These are phyloP conservation scores for Centruroides vittatus DNA, from an alignment of 1,140 invertebrate species.

Conservation along the genomic window DNA sequence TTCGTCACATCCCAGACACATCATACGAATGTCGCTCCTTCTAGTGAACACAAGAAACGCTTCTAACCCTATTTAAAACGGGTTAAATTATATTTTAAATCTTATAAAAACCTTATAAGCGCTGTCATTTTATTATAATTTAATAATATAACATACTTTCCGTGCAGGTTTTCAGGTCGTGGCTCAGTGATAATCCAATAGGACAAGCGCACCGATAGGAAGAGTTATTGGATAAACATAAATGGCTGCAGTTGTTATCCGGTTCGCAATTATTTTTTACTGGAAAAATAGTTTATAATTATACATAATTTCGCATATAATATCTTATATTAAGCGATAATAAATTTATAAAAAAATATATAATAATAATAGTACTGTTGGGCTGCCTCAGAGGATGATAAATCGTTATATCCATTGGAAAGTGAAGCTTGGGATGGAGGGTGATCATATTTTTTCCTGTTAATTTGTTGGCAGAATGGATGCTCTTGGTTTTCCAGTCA, in stretches of 20 bases:
- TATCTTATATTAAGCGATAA: no score
- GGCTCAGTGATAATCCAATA: constrained; percentile 54
- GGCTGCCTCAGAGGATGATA: constrained; percentile 68
- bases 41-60: constrained; percentile 65
- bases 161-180: constrained; percentile 69
- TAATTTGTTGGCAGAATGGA: constrained; percentile 60
- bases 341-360: no score
- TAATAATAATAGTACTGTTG: constrained; percentile 18
- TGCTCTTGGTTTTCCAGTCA: constrained; percentile 73
- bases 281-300: no score
- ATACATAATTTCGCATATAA: no score
- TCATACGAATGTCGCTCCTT: constrained; percentile 54
- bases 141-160: constrained; percentile 44
- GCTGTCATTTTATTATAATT: background rate
- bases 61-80: constrained; percentile 39
- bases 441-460: constrained; percentile 42
- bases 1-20: constrained; percentile 28
- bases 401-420: constrained; percentile 73
- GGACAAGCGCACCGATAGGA: constrained; percentile 58
- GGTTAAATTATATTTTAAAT: background rate
- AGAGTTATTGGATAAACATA: constrained; percentile 61
- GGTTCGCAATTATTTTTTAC: no score
- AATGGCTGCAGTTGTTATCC: constrained; percentile 34
- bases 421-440: constrained; percentile 53
- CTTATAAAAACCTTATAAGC: background rate